phyloP scores from a whole-genome alignment of 2,797 vertebrate genomes.

The Anas acuta region DNA sequence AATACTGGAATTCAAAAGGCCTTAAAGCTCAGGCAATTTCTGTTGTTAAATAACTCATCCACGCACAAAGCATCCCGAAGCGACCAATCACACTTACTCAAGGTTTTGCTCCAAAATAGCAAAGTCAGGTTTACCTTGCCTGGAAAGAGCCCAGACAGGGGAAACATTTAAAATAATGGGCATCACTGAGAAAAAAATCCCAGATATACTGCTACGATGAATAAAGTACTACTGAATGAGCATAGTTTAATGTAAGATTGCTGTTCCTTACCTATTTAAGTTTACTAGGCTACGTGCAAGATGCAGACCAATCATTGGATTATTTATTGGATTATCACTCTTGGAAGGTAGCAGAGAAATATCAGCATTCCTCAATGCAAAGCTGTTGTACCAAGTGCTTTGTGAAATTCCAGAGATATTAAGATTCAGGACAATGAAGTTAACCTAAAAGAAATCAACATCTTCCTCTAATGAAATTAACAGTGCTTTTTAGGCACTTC shows the following conservation, averaged over 20 bases:
- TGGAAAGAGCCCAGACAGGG: not conserved
- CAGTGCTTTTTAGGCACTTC: slow-evolving; percentile 3
- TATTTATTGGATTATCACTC: not conserved
- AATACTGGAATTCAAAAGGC: slow-evolving; percentile 16
- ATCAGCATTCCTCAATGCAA: not conserved
- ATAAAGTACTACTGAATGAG: not conserved
- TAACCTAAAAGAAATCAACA: not conserved
- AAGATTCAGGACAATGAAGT: slow-evolving; percentile 4
- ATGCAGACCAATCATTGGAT: not conserved
- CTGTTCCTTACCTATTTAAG: not conserved
- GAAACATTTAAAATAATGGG: not conserved
- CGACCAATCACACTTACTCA: not conserved
- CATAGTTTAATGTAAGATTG: not conserved
- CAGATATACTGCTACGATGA: not conserved
- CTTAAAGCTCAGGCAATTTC: slow-evolving; percentile 15
- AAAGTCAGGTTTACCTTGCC: not conserved
- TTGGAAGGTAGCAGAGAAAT: not conserved
- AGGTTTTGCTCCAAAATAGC: not conserved
- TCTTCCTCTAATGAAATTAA: slow-evolving; percentile 23
- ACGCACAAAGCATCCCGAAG: slow-evolving; percentile 5
- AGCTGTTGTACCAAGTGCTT: not conserved
- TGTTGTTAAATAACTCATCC: slow-evolving; percentile 11
- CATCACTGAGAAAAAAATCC: not conserved
- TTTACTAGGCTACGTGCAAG: not conserved
- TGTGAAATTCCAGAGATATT: not conserved